Evolutionary conservation across 2,888 invertebrate genomes (phyloP), one percentile per base, ranked within the genome.

Genomic region (Drosophila engyochracea): DNA sequence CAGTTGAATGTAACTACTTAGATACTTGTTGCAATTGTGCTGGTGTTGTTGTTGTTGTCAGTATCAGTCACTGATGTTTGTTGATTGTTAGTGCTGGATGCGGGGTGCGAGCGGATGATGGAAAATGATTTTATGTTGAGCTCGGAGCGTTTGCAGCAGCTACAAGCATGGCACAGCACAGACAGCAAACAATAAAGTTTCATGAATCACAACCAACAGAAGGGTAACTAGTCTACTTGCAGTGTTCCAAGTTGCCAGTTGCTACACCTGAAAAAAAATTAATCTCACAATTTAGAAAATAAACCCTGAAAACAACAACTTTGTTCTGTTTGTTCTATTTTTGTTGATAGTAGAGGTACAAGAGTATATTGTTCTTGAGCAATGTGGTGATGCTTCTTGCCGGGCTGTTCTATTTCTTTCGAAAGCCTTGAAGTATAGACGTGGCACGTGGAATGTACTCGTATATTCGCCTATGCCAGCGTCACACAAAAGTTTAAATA

Each of bases 181-280:
- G 64, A 70, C 66, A 71, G 69, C 76, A 71, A 76, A 60, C 89
- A 89, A 89, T 87, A 77, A 87, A 87, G 80, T 89, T 89, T 85
- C 80, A 85, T 89, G 82, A 81, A 86, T 76, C 82, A 89, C 81
- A 87, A 77, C 72, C 73, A 69, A 67, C 70, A 76, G 58, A 59
- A 68, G 74, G 57, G 51, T 58, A 76, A 76, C 71, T 67, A 58
- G 62, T 76, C 58, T 59, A 44, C 30, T 51, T 60, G 66, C 66
- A 62, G 30, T 74, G 66, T 51, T 70, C 44, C 35, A 60, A 63
- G 71, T 30, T 55, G 35, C 47, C 47, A 47, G 39, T 49, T 51
- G 28, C 31, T 31, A 39, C 22, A 57, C 57, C 41, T 28, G 16
- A 53, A 53, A 9, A 3, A 4, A 22, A 33, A 22, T 22, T 0